Evolutionary conservation across 2,113 vertebrate genomes (phyloP).

Genomic region (Pitta sordida): DNA sequence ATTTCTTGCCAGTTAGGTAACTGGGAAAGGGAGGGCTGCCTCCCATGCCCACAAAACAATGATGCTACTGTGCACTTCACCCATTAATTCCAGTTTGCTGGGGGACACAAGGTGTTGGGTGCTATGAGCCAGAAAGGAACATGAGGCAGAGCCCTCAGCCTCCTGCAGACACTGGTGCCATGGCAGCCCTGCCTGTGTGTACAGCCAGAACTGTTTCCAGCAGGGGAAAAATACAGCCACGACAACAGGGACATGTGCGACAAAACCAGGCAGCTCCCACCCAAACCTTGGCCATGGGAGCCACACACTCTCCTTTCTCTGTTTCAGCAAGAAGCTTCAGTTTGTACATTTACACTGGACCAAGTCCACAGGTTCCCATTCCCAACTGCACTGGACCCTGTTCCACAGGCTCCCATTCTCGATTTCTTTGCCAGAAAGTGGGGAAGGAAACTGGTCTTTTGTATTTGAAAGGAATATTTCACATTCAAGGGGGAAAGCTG

Average conservation of each 20-base stretch:
- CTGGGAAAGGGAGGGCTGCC: neutral
- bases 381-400: neutral
- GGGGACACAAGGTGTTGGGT: conserved; percentile 45
- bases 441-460: neutral
- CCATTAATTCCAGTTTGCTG: conserved; percentile 2
- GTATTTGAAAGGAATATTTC: neutral
- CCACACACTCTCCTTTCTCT: neutral
- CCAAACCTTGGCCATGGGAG: neutral
- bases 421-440: neutral
- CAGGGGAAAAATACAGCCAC: neutral
- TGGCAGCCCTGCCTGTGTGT: neutral
- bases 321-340: neutral
- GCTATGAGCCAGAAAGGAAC: conserved; percentile 47
- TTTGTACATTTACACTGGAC: neutral
- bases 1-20: conserved; percentile 14
- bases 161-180: neutral
- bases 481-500: neutral
- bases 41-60: conserved; percentile 19
- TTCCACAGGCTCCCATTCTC: neutral
- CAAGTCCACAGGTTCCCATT: neutral
- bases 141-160: neutral
- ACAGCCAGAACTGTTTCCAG: neutral
- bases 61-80: conserved; percentile 14
- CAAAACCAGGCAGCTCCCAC: neutral
- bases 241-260: neutral